Conservation (phyloP, 2,888 invertebrate species). For the Mechanitis messenoides region DNA sequence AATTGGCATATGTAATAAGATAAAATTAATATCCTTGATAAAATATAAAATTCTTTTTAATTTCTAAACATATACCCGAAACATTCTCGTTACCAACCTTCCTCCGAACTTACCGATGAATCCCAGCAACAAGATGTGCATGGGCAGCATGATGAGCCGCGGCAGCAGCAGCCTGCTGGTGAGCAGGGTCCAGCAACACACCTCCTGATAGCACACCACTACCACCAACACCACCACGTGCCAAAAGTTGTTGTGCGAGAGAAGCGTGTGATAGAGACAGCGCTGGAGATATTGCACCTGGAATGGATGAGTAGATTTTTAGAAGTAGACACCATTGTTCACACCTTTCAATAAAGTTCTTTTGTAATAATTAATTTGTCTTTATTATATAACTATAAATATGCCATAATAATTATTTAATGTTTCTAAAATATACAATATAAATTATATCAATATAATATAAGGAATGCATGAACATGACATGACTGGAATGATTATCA, state of each 20-base stretch:
- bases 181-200: constrained; percentile 66
- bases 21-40: no score
- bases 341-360: no score
- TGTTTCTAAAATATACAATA: no score
- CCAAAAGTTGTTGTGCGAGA: constrained; percentile 66
- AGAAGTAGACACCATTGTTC: neutral
- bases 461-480: no score
- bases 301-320: constrained; percentile 27
- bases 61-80: no score
- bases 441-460: no score
- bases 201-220: constrained; percentile 64
- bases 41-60: no score
- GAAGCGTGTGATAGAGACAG: constrained; percentile 78
- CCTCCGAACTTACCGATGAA: constrained; percentile 73
- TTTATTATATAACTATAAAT: no score
- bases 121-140: constrained; percentile 84
- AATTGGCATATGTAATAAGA: no score
- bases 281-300: constrained; percentile 90
- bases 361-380: no score
- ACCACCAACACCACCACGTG: constrained; percentile 64
- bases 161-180: constrained; percentile 70
- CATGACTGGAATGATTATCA: no score
- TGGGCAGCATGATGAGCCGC: constrained; percentile 71
- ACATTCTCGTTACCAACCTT: neutral
- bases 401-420: no score